Conservation (phyloP, 2,113 vertebrate genomes). For the Pipra filicauda region DNA sequence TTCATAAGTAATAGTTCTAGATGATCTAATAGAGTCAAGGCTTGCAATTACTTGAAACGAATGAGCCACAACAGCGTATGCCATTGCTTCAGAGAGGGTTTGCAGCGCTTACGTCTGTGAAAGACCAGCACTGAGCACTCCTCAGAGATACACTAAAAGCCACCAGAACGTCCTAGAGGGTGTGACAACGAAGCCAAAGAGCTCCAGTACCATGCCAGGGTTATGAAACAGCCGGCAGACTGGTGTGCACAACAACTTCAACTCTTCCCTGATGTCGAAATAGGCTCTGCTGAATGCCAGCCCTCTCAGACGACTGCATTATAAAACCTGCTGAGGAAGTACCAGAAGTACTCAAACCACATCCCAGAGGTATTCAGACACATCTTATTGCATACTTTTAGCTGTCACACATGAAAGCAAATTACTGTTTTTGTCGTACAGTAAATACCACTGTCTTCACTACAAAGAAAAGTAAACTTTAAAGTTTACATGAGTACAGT, state of each 20-base stretch:
- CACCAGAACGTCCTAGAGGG: constrained; percentile 3
- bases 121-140: neutral
- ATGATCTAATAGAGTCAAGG: neutral
- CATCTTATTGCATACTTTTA: constrained; percentile 65
- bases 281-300: constrained; percentile 11
- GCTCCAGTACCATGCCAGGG: neutral
- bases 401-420: constrained; percentile 48
- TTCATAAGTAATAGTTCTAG: constrained; percentile 31
- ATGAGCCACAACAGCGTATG: neutral
- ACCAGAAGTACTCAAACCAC: constrained; percentile 25
- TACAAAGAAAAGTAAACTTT: neutral
- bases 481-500: neutral
- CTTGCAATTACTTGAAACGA: neutral
- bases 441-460: constrained; percentile 43
- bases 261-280: neutral
- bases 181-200: neutral
- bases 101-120: neutral
- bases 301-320: constrained; percentile 36
- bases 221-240: constrained; percentile 29
- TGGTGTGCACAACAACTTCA: neutral
- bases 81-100: neutral
- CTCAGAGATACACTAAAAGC: constrained; percentile 49
- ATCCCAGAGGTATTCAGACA: constrained; percentile 63
- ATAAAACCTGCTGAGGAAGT: constrained; percentile 42
- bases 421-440: constrained; percentile 36